phyloP scores from a whole-genome alignment of 2,888 invertebrate genomes.

The Patella ulyssiponensis region DNA sequence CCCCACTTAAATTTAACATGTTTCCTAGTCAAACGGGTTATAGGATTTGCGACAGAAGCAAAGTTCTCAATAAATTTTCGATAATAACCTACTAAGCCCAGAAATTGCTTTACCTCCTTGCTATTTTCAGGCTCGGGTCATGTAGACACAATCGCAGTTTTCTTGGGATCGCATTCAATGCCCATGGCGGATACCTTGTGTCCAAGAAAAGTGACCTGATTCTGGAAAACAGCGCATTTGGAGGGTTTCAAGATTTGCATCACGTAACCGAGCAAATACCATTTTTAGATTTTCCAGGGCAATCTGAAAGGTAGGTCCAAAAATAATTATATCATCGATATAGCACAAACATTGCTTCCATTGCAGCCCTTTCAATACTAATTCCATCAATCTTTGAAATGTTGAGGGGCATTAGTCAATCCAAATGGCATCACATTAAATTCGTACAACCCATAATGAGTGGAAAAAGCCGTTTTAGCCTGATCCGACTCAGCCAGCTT shows the following conservation, averaged over 20 bases:
- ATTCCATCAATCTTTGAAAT: conserved; percentile 8
- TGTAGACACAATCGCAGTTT: neutral
- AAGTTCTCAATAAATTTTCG: neutral
- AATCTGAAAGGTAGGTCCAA: neutral
- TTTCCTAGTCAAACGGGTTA: neutral
- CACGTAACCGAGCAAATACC: neutral
- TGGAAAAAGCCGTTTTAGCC: neutral
- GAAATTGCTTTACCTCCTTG: neutral
- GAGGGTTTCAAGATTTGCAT: neutral
- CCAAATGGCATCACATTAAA: conserved; percentile 5
- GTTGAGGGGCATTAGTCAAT: neutral
- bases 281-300: neutral
- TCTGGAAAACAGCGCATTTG: neutral
- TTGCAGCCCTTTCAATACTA: neutral
- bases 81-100: neutral
- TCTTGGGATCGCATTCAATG: neutral
- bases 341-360: conserved; percentile 8
- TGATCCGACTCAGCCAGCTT: neutral
- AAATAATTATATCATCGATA: conserved; percentile 8
- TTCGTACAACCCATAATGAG: conserved; percentile 4
- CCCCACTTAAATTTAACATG: neutral
- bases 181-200: neutral
- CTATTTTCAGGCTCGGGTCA: neutral
- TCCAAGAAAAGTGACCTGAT: neutral
- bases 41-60: neutral